These are phyloP conservation scores for Gasterosteus nipponicus DNA, from an alignment of 2,113 vertebrate genomes.

Conservation along the genomic window DNA sequence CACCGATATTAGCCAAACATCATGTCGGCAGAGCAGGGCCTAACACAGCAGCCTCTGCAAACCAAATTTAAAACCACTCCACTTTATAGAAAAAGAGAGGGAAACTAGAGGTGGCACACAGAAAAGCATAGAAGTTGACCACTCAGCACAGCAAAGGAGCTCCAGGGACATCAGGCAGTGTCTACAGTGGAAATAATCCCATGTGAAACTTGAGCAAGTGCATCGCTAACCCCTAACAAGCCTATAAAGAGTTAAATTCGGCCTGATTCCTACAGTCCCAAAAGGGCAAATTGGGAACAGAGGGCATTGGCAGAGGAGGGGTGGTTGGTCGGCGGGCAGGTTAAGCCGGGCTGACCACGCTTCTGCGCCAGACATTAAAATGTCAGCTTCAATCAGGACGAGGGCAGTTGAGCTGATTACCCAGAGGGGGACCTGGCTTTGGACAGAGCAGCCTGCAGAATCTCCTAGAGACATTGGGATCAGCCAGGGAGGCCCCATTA, in stretches of 20 bases:
- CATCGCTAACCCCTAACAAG: conserved; percentile 74
- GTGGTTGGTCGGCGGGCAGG: conserved; percentile 73
- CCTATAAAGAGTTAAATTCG: conserved; percentile 87
- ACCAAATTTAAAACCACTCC: conserved; percentile 28
- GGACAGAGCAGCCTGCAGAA: conserved; percentile 75
- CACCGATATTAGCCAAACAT: conserved; percentile 25
- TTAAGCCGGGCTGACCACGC: conserved; percentile 84
- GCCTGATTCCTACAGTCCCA: conserved; percentile 84
- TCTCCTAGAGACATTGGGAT: conserved; percentile 78
- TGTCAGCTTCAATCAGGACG: conserved; percentile 85
- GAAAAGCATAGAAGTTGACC: conserved; percentile 44
- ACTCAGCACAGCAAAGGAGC: conserved; percentile 59
- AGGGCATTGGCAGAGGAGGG: conserved; percentile 63
- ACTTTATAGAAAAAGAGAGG: conserved; percentile 28
- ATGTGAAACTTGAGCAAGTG: conserved; percentile 75
- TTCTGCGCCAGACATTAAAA: conserved; percentile 86
- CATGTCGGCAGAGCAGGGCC: conserved; percentile 22
- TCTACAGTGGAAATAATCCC: conserved; percentile 67
- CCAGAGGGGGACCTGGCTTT: conserved; percentile 79
- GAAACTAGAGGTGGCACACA: conserved; percentile 48
- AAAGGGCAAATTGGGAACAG: conserved; percentile 83
- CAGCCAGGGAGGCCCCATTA: conserved; percentile 79
- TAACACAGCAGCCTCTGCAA: conserved; percentile 2
- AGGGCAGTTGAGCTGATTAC: conserved; percentile 84
- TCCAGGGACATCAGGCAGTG: conserved; percentile 29